phyloP scores from a whole-genome alignment of 2,113 vertebrate species.

The Coturnix japonica region DNA sequence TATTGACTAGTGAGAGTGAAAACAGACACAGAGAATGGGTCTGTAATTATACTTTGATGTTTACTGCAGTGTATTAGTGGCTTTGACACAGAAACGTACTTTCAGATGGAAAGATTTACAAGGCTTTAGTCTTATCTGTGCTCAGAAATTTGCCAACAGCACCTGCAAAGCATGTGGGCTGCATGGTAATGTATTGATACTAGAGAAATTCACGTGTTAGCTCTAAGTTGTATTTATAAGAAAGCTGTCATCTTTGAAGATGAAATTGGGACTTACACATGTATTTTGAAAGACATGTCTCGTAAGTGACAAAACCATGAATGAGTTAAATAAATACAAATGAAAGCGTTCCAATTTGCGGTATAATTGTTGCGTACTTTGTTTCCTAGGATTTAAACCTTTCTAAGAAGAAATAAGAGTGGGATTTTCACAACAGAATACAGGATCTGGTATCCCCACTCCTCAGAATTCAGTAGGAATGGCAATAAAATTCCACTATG shows the following conservation, averaged over 20 bases:
- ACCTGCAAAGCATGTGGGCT: conserved; percentile 59
- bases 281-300: conserved; percentile 71
- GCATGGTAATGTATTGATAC: conserved; percentile 56
- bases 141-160: conserved; percentile 36
- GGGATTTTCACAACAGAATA: background rate
- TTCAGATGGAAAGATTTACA: background rate
- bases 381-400: conserved; percentile 3
- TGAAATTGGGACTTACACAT: conserved; percentile 64
- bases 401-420: background rate
- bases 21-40: conserved; percentile 45
- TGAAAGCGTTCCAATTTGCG: conserved; percentile 53
- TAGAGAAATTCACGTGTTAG: conserved; percentile 48
- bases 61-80: conserved; percentile 16
- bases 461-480: background rate
- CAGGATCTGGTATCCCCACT: background rate
- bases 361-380: conserved; percentile 37
- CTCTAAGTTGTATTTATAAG: conserved; percentile 66
- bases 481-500: background rate
- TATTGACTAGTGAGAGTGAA: background rate
- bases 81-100: conserved; percentile 24
- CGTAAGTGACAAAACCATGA: conserved; percentile 72
- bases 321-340: conserved; percentile 71
- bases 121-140: conserved; percentile 20
- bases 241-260: conserved; percentile 68
- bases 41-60: conserved; percentile 61